phyloP scores from a whole-genome alignment of 1,140 invertebrate species.

The Diploscapter pachys region DNA sequence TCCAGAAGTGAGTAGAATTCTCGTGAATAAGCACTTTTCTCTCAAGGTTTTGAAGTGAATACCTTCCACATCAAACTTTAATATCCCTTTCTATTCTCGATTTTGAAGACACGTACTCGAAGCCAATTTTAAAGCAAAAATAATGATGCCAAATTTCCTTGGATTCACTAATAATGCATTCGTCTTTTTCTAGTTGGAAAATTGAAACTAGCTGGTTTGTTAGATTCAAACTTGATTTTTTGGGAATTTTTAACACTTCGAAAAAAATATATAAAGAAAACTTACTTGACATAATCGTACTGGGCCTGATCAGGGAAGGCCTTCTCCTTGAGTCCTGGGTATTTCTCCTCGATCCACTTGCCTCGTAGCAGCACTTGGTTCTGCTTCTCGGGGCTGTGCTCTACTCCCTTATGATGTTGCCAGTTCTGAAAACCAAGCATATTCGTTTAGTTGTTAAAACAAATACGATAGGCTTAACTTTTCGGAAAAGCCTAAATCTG shows the following conservation, averaged over 20 bases:
- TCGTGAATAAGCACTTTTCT: slow-evolving; percentile 2
- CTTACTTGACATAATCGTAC: slow-evolving; percentile 24
- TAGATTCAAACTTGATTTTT: too few species aligned
- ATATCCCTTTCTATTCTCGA: too few species aligned
- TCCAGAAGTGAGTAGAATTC: slow-evolving; percentile 16
- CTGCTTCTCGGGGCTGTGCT: slow-evolving; percentile 39
- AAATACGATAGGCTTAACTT: background rate
- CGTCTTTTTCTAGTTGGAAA: too few species aligned
- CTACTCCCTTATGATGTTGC: slow-evolving; percentile 38
- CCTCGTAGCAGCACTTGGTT: slow-evolving; percentile 15
- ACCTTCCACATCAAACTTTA: too few species aligned
- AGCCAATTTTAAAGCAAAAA: too few species aligned
- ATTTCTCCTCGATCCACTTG: slow-evolving; percentile 32
- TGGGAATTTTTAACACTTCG: too few species aligned
- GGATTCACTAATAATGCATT: too few species aligned
- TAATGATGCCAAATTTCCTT: too few species aligned
- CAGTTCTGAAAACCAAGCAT: slow-evolving; percentile 36
- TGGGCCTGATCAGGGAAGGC: slow-evolving; percentile 40
- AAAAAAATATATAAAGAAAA: background rate
- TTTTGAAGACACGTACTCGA: too few species aligned
- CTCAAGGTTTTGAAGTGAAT: too few species aligned
- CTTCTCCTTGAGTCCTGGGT: slow-evolving; percentile 43
- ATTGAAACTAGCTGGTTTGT: too few species aligned
- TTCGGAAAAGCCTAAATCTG: background rate
- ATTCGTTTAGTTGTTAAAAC: background rate